Percentiles rank a stretch among this genome's conserved stretches.
These are phyloP conservation scores for Andrena minutula DNA, from an alignment of 2,888 invertebrate species.

Conservation along the genomic window DNA sequence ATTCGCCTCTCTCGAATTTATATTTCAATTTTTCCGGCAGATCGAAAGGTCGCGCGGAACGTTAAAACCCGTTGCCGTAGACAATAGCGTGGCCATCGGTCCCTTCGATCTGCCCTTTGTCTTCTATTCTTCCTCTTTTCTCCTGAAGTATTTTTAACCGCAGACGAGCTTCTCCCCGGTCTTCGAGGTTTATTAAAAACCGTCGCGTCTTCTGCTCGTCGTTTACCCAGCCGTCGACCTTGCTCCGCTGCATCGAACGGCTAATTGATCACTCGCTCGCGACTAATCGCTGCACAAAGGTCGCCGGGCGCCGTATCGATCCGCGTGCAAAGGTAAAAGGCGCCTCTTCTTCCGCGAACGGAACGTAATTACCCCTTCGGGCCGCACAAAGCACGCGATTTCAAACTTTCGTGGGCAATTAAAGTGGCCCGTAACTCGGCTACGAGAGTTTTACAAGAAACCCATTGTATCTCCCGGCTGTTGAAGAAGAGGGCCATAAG, in stretches of 20 bases:
- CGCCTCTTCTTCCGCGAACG: conserved; percentile 14
- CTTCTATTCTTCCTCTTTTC: background rate
- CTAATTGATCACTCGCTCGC: conserved; percentile 41
- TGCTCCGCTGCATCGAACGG: conserved; percentile 21
- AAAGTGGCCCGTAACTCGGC: conserved; percentile 19
- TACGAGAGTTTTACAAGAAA: conserved; percentile 27
- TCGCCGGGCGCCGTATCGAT: conserved; percentile 44
- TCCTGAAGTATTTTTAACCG: conserved; percentile 1
- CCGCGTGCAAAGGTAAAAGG: conserved; percentile 44
- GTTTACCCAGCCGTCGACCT: conserved; percentile 9
- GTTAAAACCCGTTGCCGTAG: background rate
- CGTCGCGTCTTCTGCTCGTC: background rate
- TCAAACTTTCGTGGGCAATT: conserved; percentile 43
- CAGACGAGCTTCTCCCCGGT: background rate
- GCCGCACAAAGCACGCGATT: conserved; percentile 30
- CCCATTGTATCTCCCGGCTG: background rate
- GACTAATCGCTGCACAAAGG: conserved; percentile 46
- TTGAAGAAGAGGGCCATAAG: background rate
- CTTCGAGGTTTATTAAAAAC: conserved; percentile 7
- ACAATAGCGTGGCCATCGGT: background rate
- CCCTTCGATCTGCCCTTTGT: background rate
- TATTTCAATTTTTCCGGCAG: conserved; percentile 47
- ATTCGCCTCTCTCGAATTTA: conserved; percentile 31
- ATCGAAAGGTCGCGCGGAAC: conserved; percentile 22
- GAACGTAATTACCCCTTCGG: conserved; percentile 23